A percentile compares a stretch with the other conserved stretches of the same genome.
These are phyloP conservation scores for Cavia aperea DNA, from an alignment of 2,113 vertebrate genomes.

Conservation along the genomic window DNA sequence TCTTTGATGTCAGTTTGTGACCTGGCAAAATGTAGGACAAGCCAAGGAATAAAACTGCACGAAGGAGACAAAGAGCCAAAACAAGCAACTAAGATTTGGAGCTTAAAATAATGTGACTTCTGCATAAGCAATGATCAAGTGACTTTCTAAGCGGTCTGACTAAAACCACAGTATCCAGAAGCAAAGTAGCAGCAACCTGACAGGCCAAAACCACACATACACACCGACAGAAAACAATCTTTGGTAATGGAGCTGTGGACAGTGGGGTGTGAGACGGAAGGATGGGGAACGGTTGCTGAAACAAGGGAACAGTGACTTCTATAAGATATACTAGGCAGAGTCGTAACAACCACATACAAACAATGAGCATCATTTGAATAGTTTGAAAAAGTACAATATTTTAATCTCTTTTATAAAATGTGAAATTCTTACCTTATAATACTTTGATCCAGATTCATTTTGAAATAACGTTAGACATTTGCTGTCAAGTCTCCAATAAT, in stretches of 20 bases:
- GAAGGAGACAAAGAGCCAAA: neutral
- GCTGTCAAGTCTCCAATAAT: conserved; percentile 98
- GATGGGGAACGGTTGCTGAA: neutral
- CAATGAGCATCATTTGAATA: neutral
- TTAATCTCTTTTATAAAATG: conserved; percentile 26
- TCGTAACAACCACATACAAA: neutral
- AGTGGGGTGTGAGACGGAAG: neutral
- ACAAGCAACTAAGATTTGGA: neutral
- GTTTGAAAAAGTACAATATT: neutral
- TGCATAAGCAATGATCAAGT: neutral
- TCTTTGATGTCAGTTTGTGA: neutral
- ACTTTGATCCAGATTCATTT: conserved; percentile 96
- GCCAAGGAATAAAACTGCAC: neutral
- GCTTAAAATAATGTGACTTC: neutral
- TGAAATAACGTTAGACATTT: conserved; percentile 96
- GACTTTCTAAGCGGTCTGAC: neutral
- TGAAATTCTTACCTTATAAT: conserved; percentile 86
- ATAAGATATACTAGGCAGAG: neutral
- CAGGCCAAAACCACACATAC: neutral
- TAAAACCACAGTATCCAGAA: neutral
- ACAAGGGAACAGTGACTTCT: neutral
- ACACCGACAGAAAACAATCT: neutral
- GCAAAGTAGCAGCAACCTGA: neutral
- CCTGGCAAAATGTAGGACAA: neutral
- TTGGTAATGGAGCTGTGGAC: neutral